These are phyloP conservation scores for Ceriagrion tenellum DNA, from an alignment of 2,888 invertebrate genomes.

Conservation along the genomic window DNA sequence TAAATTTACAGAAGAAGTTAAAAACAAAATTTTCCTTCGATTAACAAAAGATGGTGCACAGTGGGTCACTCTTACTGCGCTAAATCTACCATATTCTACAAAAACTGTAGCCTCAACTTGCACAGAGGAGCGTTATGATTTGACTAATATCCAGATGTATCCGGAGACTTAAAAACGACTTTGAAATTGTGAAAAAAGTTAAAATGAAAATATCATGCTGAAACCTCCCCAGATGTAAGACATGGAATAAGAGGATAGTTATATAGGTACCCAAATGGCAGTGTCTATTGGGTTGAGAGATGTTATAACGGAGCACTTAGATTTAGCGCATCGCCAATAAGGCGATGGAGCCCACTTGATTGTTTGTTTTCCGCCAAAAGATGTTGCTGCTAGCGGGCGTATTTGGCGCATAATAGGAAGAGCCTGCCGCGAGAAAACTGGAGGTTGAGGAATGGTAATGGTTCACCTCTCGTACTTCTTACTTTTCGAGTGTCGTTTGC, in stretches of 20 bases:
- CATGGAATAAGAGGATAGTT: not conserved
- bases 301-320: not conserved
- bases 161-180: not conserved
- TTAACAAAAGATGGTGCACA: no score
- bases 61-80: not conserved
- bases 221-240: not conserved
- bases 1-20: no score
- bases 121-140: not conserved
- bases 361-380: not conserved
- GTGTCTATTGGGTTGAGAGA: not conserved
- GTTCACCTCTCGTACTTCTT: not conserved
- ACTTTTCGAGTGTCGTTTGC: not conserved
- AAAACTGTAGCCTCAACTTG: not conserved
- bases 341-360: not conserved
- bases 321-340: not conserved
- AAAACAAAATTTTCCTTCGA: no score
- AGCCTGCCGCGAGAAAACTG: not conserved
- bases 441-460: conserved; percentile 1
- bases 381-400: not conserved
- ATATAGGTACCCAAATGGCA: not conserved
- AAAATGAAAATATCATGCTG: not conserved
- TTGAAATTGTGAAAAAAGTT: not conserved
- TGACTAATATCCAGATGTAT: not conserved
- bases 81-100: not conserved
- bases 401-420: not conserved